These are phyloP conservation scores for Megalops cyprinoides DNA, from an alignment of 2,797 vertebrate genomes.

Conservation along the genomic window DNA sequence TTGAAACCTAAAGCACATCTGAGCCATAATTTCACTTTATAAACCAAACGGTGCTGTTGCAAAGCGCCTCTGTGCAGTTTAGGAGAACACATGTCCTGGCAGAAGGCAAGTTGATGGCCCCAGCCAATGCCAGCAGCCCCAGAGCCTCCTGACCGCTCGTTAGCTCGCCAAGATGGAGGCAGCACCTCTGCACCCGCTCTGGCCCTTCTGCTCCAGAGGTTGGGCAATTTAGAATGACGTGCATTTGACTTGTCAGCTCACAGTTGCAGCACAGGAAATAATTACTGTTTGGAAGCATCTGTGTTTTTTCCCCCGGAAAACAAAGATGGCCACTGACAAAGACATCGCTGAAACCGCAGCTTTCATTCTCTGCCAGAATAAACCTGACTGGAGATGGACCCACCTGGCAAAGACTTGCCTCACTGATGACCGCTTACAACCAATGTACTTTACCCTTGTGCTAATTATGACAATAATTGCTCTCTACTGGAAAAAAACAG, in stretches of 20 bases:
- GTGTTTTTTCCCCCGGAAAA: slow-evolving; percentile 47
- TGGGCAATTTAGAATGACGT: slow-evolving; percentile 47
- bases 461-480: slow-evolving; percentile 61
- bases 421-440: slow-evolving; percentile 50
- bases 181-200: background rate
- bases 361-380: slow-evolving; percentile 24
- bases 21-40: background rate
- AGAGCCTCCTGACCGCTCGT: slow-evolving; percentile 29
- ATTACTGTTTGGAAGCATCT: slow-evolving; percentile 59
- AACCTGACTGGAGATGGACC: slow-evolving; percentile 36
- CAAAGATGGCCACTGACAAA: slow-evolving; percentile 39
- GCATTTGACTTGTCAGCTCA: slow-evolving; percentile 56
- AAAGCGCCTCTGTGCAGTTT: background rate
- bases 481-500: slow-evolving; percentile 46
- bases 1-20: too few species aligned
- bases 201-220: slow-evolving; percentile 16
- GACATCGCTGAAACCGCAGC: slow-evolving; percentile 27
- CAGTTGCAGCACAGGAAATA: slow-evolving; percentile 57
- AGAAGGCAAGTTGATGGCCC: background rate
- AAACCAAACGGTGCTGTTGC: background rate
- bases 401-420: slow-evolving; percentile 58
- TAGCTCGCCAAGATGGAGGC: background rate
- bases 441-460: slow-evolving; percentile 48
- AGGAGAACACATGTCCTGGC: slow-evolving; percentile 3
- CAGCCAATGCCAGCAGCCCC: slow-evolving; percentile 7